phyloP scores from a whole-genome alignment of 2,888 invertebrate genomes.

The Conomelus anceps region DNA sequence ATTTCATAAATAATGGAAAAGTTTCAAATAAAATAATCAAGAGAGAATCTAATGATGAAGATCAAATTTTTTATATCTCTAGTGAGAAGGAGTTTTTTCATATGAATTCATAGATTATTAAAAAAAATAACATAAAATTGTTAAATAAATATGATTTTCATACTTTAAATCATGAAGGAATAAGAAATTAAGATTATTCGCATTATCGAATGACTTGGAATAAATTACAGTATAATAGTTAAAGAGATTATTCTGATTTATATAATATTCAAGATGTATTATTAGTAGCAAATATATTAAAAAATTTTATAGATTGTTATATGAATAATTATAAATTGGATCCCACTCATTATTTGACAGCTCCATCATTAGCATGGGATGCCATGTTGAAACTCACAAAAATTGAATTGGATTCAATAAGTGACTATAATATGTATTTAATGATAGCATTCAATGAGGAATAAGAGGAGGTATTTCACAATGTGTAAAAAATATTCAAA shows the following conservation, averaged over 20 bases:
- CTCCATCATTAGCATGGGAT: constrained; percentile 37
- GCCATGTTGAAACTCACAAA: constrained; percentile 35
- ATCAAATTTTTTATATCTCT: constrained; percentile 26
- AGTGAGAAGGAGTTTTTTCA: constrained; percentile 8
- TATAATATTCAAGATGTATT: constrained; percentile 10
- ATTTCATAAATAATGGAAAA: background rate
- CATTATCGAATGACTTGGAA: background rate
- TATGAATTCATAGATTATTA: constrained; percentile 8
- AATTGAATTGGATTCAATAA: constrained; percentile 34
- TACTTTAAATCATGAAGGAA: background rate
- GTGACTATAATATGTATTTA: constrained; percentile 34
- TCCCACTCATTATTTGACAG: constrained; percentile 25
- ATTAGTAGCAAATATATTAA: background rate
- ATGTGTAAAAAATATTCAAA: constrained; percentile 24
- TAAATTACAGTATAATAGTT: background rate
- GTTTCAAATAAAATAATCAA: background rate
- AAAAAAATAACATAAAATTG: background rate
- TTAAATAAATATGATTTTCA: background rate
- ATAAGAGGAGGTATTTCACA: constrained; percentile 35
- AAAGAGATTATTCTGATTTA: too few species aligned
- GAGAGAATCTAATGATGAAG: background rate
- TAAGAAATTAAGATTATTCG: background rate
- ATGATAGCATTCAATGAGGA: constrained; percentile 34
- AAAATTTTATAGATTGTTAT: too few species aligned
- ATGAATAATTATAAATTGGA: constrained; percentile 1